These are phyloP conservation scores for Oriolus oriolus DNA, from an alignment of 2,113 vertebrate genomes.

Conservation along the genomic window DNA sequence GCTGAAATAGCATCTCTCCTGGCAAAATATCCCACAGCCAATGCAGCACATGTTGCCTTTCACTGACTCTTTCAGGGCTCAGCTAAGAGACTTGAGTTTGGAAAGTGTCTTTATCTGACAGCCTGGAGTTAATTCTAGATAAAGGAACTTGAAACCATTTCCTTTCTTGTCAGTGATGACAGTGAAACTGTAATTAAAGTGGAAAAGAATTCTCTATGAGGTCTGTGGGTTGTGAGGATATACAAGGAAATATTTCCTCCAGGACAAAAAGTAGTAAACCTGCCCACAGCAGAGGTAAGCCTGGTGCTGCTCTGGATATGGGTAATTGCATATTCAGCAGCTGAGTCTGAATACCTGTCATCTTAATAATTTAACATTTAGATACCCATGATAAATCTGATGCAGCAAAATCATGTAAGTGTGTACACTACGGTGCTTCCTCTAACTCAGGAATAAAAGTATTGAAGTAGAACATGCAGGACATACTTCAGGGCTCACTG, in stretches of 20 bases:
- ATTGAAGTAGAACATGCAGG: neutral
- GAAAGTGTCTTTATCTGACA: neutral
- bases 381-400: neutral
- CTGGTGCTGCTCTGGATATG: neutral
- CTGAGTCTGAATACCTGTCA: neutral
- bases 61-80: neutral
- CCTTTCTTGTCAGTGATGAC: neutral
- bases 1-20: neutral
- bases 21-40: neutral
- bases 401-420: neutral
- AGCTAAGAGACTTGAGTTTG: neutral
- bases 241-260: neutral
- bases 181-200: neutral
- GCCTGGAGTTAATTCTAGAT: neutral
- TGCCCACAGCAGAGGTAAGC: neutral
- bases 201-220: neutral
- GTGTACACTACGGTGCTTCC: neutral
- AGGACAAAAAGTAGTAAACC: neutral
- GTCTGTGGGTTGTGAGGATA: neutral
- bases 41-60: accelerated
- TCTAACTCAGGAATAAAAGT: neutral
- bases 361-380: neutral
- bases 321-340: neutral
- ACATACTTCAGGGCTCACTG: neutral
- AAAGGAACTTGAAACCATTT: neutral